Evolutionary conservation across 2,113 vertebrate genomes (phyloP).

Genomic region (Corydoras maculifer): DNA sequence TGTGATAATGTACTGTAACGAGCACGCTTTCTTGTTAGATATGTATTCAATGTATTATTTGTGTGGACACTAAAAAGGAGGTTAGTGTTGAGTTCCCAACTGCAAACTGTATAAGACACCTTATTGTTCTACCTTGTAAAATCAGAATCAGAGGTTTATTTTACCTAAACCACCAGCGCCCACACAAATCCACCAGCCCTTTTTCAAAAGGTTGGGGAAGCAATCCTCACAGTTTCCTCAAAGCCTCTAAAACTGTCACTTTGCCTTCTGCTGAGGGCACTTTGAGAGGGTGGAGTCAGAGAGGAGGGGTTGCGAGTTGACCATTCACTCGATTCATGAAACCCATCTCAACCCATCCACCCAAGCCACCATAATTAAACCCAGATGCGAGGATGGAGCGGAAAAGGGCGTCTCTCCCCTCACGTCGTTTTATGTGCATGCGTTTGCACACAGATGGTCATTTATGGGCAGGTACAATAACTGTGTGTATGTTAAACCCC

Average conservation of each 20-base stretch:
- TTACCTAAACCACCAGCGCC: slow-evolving; percentile 8
- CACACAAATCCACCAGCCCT: slow-evolving; percentile 11
- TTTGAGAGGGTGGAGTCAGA: slow-evolving; percentile 25
- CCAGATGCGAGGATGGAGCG: slow-evolving; percentile 62
- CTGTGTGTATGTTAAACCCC: too few species aligned
- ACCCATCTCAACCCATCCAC: slow-evolving; percentile 55
- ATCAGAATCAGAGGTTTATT: too few species aligned
- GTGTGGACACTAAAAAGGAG: too few species aligned
- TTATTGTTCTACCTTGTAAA: too few species aligned
- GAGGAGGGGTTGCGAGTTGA: slow-evolving; percentile 54
- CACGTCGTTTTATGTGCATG: background rate
- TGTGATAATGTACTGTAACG: too few species aligned
- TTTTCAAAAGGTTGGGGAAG: slow-evolving; percentile 28
- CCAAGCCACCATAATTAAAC: slow-evolving; percentile 65
- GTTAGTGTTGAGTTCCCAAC: too few species aligned
- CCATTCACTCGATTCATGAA: slow-evolving; percentile 64
- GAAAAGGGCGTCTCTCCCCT: slow-evolving; percentile 27
- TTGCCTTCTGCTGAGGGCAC: background rate
- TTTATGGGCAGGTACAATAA: background rate
- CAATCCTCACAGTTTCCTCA: slow-evolving; percentile 52
- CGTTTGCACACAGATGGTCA: background rate
- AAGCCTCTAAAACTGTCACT: slow-evolving; percentile 6
- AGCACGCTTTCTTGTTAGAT: too few species aligned
- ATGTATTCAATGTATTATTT: too few species aligned
- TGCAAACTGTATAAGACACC: too few species aligned